Evolutionary conservation across 2,113 vertebrate genomes (phyloP).

Genomic region (Solenodon paradoxus): DNA sequence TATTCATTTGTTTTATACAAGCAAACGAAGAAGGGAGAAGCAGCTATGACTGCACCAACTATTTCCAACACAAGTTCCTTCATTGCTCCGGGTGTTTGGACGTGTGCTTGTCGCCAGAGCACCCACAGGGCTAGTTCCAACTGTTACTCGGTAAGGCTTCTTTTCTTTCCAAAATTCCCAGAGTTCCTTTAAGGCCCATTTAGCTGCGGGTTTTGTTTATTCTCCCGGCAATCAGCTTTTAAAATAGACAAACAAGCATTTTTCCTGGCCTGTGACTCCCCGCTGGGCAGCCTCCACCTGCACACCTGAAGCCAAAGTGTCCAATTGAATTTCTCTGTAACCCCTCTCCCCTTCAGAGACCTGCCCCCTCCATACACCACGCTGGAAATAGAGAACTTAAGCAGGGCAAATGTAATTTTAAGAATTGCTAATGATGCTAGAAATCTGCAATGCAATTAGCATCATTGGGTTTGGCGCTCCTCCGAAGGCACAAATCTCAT

Average conservation of each 20-base stretch:
- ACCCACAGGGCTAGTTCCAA: conserved; percentile 68
- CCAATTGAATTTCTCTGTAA: conserved; percentile 71
- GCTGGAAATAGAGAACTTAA: conserved; percentile 81
- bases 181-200: conserved; percentile 74
- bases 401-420: conserved; percentile 82
- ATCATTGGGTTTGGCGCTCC: conserved; percentile 84
- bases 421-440: conserved; percentile 84
- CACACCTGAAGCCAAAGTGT: conserved; percentile 47
- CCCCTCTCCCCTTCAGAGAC: conserved; percentile 61
- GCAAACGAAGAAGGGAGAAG: conserved; percentile 48
- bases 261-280: conserved; percentile 65
- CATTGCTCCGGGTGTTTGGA: conserved; percentile 27
- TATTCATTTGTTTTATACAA: conserved; percentile 70
- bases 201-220: conserved; percentile 74
- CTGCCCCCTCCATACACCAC: conserved; percentile 58
- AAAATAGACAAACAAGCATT: conserved; percentile 75
- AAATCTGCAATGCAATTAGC: conserved; percentile 87
- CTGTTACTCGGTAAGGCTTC: conserved; percentile 38
- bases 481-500: conserved; percentile 81
- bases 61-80: conserved; percentile 54
- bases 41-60: conserved; percentile 68
- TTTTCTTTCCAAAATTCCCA: conserved; percentile 71
- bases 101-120: conserved; percentile 54
- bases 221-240: conserved; percentile 75
- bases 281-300: conserved; percentile 62